A percentile compares a stretch with the other conserved stretches of the same genome.
Evolutionary conservation across 1,140 invertebrate genomes (phyloP).

Genomic region (Procambarus virginalis): DNA sequence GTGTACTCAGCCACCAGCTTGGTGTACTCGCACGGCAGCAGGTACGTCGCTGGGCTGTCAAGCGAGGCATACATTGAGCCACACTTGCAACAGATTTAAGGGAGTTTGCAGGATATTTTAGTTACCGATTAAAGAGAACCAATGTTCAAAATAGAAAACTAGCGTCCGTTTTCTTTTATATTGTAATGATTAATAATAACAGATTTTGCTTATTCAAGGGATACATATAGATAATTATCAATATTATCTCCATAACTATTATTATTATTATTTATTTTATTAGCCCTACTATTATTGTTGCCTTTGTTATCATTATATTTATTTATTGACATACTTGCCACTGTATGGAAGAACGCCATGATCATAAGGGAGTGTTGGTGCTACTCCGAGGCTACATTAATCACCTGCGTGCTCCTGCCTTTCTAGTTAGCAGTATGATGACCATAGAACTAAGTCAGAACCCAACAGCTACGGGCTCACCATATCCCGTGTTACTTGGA

Average conservation of each 20-base stretch:
- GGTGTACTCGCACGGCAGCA: conserved; percentile 88
- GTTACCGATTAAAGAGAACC: neutral
- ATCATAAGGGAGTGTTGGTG: no score
- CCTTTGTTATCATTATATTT: neutral
- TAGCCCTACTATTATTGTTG: neutral
- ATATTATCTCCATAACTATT: neutral
- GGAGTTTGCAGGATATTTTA: neutral
- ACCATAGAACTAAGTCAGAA: no score
- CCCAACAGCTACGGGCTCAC: no score
- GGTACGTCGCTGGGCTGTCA: conserved; percentile 84
- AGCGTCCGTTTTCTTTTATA: neutral
- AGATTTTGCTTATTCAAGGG: no score
- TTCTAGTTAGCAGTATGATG: no score
- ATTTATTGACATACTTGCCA: neutral
- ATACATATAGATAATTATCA: neutral
- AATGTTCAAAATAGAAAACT: neutral
- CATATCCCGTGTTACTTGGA: no score
- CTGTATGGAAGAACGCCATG: no score
- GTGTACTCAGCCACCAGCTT: conserved; percentile 87
- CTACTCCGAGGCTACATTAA: no score
- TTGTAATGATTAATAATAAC: no score
- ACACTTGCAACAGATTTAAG: neutral
- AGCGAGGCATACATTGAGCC: neutral
- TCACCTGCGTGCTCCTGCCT: no score
- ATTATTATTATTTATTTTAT: neutral